Base-by-base conservation (phyloP, 2,113 vertebrate species). In the Anas platyrhynchos region DNA sequence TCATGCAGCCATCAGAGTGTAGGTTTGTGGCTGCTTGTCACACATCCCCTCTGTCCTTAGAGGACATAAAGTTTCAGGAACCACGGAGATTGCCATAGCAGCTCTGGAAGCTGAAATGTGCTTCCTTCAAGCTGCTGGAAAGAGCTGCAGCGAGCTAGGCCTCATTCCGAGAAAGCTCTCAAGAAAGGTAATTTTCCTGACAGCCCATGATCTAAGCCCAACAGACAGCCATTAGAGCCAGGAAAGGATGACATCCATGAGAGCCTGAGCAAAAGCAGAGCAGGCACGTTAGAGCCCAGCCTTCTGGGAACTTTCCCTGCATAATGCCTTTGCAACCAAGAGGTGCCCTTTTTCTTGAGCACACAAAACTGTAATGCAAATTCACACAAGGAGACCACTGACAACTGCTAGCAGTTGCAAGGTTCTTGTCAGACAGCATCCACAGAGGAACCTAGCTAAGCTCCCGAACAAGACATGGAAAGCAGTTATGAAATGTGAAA, bases 361-460 rank as follows among this genome's bases (percentile, higher is more conserved):
- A 21, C 32, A 31, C 31, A 21, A 59, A 81, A 41, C 50, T 6
- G 0, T 8, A 17, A 43, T 52, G 41, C 0, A 1, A 59, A 43
- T 48, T 29, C 29, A 11, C 78, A 32, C 41, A 8, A 48, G 58
- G n/a, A 88, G 54, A 75, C 71, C n/a, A 5, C 56, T 36, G 88
- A 63, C 80, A 63, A 16, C 36, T 38, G 11, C 67, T 29, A n/a
- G 52, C 8, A 85, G 54, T 21, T 43, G 44, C n/a, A 2, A 1
- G 38, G 63, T 23, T 56, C 75, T 31, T 29, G 48, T 13, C 52
- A 16, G 48, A 20, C 27, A 10, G 21, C 52, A 29, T 85, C 77
- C 77, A 68, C 0, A 1, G 34, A 63, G 63, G 46, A 65, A 43
- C 17, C 12, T 54, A 32, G 62, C 27, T 6, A 11, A 66, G 17